Evolutionary conservation across 2,797 vertebrate species (phyloP).

Genomic region (Lerista edwardsae): DNA sequence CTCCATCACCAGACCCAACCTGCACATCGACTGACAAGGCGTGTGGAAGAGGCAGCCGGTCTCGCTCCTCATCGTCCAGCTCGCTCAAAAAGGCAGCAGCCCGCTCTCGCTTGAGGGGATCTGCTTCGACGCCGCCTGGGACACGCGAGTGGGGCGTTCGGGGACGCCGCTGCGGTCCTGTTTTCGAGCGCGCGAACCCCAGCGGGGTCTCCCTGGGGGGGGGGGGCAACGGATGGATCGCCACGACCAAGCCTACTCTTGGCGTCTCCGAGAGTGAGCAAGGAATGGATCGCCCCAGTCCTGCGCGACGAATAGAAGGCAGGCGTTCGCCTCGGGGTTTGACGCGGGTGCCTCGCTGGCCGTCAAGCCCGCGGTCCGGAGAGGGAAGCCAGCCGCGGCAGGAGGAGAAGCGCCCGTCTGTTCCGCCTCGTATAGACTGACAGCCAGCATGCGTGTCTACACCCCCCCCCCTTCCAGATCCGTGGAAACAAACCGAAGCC

Average conservation of each 20-base stretch:
- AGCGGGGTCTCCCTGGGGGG: not conserved
- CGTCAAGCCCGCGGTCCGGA: not conserved
- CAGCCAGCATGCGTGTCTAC: constrained; percentile 15
- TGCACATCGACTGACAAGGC: not conserved
- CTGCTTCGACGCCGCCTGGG: not conserved
- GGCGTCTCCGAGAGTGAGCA: constrained; percentile 57
- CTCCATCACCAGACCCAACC: constrained; percentile 33
- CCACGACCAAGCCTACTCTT: not conserved
- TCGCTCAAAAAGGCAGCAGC: constrained; percentile 9
- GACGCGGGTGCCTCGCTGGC: not conserved
- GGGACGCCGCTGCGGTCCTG: not conserved
- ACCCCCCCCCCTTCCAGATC: not conserved
- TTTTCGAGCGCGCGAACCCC: not conserved
- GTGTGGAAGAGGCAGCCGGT: not conserved
- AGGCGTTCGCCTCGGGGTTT: constrained; percentile 1
- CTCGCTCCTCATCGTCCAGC: not conserved
- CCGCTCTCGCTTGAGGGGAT: not conserved
- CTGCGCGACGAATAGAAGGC: constrained; percentile 7
- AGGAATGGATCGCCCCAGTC: constrained; percentile 39
- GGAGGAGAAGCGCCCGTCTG: not conserved
- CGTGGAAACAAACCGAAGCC: not conserved
- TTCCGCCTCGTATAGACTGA: not conserved
- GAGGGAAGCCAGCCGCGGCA: not conserved
- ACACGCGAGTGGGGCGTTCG: not conserved
- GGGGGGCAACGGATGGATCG: not conserved